Conservation (phyloP, 2,888 invertebrate genomes). For the Trilocha varians region DNA sequence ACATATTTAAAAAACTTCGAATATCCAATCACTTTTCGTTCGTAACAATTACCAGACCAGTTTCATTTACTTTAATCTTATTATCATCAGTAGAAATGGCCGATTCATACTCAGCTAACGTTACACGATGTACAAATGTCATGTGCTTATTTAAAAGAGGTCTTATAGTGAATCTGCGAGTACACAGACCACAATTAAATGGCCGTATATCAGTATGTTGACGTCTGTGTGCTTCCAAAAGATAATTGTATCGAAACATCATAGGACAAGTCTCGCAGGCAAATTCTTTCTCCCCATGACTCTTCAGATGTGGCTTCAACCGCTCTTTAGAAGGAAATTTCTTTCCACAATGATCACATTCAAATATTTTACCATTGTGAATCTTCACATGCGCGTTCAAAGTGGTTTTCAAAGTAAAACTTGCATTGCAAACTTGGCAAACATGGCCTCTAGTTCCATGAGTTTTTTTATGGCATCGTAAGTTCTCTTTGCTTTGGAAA, state of each 20-base stretch:
- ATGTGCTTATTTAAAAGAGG: slow-evolving; percentile 20
- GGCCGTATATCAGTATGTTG: slow-evolving; percentile 2
- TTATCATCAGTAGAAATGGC: neutral
- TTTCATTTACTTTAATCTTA: neutral
- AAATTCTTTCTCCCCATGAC: neutral
- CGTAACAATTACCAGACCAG: too few relatives aligned
- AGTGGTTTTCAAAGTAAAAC: neutral
- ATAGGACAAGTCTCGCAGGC: slow-evolving; percentile 75
- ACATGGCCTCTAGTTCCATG: neutral
- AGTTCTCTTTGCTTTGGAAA: neutral
- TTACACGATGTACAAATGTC: slow-evolving; percentile 13
- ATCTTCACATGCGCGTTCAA: neutral
- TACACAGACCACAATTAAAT: slow-evolving; percentile 1
- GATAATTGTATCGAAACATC: slow-evolving; percentile 75
- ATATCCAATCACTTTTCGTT: too few relatives aligned
- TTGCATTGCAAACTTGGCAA: slow-evolving; percentile 1
- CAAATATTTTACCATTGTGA: slow-evolving; percentile 5
- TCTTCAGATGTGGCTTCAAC: neutral
- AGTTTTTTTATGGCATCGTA: neutral
- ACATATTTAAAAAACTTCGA: too few relatives aligned
- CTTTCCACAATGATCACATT: slow-evolving; percentile 6
- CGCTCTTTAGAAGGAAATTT: slow-evolving; percentile 22
- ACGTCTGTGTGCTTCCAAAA: neutral
- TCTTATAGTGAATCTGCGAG: slow-evolving; percentile 10
- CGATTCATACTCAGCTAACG: slow-evolving; percentile 11